phyloP scores from a whole-genome alignment of 2,888 invertebrate genomes.

The Polydrusus pterygomalis region DNA sequence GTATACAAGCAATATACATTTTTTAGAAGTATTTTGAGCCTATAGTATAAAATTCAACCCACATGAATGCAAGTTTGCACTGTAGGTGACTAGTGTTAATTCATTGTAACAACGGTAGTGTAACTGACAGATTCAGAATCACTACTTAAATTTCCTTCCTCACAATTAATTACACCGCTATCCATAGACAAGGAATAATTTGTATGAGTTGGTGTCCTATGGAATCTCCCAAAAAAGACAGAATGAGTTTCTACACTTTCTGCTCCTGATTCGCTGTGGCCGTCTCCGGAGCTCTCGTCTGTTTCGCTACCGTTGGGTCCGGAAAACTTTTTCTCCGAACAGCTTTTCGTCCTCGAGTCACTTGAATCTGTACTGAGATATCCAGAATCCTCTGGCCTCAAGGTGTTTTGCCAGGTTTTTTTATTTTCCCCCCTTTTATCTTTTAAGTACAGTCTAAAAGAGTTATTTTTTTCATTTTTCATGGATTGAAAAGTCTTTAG shows the following conservation, averaged over 20 bases:
- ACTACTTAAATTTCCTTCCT: conserved; percentile 67
- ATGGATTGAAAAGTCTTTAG: conserved; percentile 20
- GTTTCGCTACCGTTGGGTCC: conserved; percentile 78
- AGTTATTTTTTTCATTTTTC: conserved; percentile 22
- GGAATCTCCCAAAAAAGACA: conserved; percentile 86
- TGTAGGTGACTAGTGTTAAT: not conserved
- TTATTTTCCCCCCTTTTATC: conserved; percentile 60
- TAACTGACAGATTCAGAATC: conserved; percentile 74
- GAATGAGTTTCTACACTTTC: conserved; percentile 92
- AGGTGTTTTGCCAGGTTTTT: conserved; percentile 59
- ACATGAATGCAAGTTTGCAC: no score
- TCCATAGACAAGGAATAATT: conserved; percentile 65
- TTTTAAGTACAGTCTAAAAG: conserved; percentile 34
- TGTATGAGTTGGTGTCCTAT: conserved; percentile 66
- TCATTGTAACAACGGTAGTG: conserved; percentile 67
- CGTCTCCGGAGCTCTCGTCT: conserved; percentile 87
- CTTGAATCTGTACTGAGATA: conserved; percentile 87
- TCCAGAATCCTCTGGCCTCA: conserved; percentile 81
- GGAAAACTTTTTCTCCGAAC: conserved; percentile 58
- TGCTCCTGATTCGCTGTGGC: conserved; percentile 89
- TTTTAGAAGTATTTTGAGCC: no score
- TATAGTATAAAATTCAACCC: no score
- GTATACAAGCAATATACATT: no score
- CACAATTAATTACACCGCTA: conserved; percentile 68
- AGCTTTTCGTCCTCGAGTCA: conserved; percentile 53